Base-by-base conservation (phyloP, 1,140 invertebrate genomes). In the Batillaria attramentaria region DNA sequence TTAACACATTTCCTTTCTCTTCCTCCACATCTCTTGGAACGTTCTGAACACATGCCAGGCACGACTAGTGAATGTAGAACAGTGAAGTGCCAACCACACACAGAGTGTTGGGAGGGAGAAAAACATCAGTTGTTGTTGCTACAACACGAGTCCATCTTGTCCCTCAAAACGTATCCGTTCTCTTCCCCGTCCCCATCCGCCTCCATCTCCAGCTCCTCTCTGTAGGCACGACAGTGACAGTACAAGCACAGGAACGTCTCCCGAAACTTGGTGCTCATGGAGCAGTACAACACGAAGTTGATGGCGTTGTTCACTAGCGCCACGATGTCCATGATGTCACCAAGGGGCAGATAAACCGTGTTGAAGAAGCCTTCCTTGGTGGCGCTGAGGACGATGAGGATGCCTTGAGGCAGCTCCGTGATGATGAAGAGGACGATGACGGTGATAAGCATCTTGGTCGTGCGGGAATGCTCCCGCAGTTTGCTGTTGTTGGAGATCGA, bases 241-340 rank as follows among this genome's bases (percentile, higher is more conserved):
- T 87, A 90, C 5, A 89, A 65, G 35, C 85, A 76, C 0, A 87
- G 79, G 81, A 98, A 98, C 0, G 96, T 97, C 57, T 94, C 93
- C 16, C 97, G 92, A 89, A 99, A 99, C 92, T 98, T 97, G 41
- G 95, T 92, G 68, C 96, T 97, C 97, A 98, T 99, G 35, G 95
- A 94, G 83, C 97, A 98, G 87, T 98, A 98, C 1, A 98, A 92
- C 60, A 98, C 94, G 87, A 98, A 98, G 86, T 97, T 98, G 39
- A 98, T 95, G 8, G 96, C 95, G 8, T 96, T 96, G 90, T 98
- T 99, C 46, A 98, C 91, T 6, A 99, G 91, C 0, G 97, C 97
- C 72, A 98, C 90, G n/a, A 97, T 94, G 88, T 99, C 97, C 95
- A 98, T 97, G 24, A 98, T 84, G 87, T 97, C 96, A 1, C 96